phyloP scores from a whole-genome alignment of 2,113 vertebrate genomes.

The Anhinga rufa region DNA sequence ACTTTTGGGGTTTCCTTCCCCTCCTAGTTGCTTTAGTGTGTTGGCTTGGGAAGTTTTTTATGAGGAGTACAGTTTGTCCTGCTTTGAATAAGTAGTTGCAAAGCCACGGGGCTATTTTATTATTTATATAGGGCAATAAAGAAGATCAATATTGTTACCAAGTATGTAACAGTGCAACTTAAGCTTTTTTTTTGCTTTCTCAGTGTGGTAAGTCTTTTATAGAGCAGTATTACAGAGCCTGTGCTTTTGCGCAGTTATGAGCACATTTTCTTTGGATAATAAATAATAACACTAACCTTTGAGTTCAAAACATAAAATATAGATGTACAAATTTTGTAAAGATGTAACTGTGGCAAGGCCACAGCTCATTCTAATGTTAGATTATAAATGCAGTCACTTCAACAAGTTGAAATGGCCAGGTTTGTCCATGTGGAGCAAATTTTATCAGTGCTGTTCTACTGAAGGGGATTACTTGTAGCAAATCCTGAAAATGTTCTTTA shows the following conservation, averaged over 20 bases:
- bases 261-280: background rate
- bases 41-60: background rate
- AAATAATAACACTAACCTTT: background rate
- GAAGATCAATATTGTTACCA: background rate
- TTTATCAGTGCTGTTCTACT: background rate
- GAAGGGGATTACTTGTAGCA: background rate
- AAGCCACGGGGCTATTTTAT: background rate
- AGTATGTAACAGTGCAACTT: background rate
- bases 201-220: background rate
- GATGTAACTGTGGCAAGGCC: background rate
- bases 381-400: background rate
- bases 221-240: background rate
- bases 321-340: background rate
- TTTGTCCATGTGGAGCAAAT: background rate
- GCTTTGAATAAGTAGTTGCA: background rate
- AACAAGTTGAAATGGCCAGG: background rate
- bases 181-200: background rate
- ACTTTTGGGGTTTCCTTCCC: background rate
- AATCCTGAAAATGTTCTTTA: background rate
- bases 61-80: background rate
- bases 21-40: background rate
- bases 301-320: background rate
- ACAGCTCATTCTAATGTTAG: background rate
- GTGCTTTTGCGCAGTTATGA: background rate
- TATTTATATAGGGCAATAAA: background rate